phyloP scores from a whole-genome alignment of 1,140 invertebrate species.

The Drosophila mauritiana region DNA sequence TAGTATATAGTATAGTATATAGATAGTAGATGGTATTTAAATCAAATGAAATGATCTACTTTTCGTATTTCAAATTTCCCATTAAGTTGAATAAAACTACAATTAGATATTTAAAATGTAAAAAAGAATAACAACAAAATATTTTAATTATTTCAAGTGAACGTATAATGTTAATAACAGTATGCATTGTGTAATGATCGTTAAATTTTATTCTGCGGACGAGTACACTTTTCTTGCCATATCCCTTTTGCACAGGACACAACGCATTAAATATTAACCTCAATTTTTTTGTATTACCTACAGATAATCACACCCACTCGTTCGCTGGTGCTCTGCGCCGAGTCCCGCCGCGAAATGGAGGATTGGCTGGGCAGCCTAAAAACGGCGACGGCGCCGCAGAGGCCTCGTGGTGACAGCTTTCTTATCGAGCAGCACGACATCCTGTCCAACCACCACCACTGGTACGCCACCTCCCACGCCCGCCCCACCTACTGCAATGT shows the following conservation, averaged over 20 bases:
- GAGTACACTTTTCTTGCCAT: too few species aligned
- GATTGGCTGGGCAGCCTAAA: slow-evolving; percentile 93
- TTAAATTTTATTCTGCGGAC: too few species aligned
- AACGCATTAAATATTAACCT: background rate
- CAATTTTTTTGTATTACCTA: slow-evolving; percentile 30
- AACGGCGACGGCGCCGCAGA: slow-evolving; percentile 88
- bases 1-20: too few species aligned
- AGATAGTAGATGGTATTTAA: too few species aligned
- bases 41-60: too few species aligned
- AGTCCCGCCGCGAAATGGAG: slow-evolving; percentile 94
- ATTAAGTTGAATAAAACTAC: too few species aligned
- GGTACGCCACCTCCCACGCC: slow-evolving; percentile 95
- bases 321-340: slow-evolving; percentile 92
- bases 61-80: too few species aligned
- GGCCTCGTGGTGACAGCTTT: slow-evolving; percentile 85
- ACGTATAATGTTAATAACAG: too few species aligned
- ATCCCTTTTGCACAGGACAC: background rate
- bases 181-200: too few species aligned
- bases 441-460: slow-evolving; percentile 95
- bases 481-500: slow-evolving; percentile 98
- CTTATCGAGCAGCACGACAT: slow-evolving; percentile 88
- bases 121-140: too few species aligned
- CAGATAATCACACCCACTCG: slow-evolving; percentile 95
- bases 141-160: too few species aligned
- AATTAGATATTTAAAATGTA: too few species aligned